phyloP scores from a whole-genome alignment of 37 sponge, comb jelly and placozoan genomes.

The Hormiphora californensis region DNA sequence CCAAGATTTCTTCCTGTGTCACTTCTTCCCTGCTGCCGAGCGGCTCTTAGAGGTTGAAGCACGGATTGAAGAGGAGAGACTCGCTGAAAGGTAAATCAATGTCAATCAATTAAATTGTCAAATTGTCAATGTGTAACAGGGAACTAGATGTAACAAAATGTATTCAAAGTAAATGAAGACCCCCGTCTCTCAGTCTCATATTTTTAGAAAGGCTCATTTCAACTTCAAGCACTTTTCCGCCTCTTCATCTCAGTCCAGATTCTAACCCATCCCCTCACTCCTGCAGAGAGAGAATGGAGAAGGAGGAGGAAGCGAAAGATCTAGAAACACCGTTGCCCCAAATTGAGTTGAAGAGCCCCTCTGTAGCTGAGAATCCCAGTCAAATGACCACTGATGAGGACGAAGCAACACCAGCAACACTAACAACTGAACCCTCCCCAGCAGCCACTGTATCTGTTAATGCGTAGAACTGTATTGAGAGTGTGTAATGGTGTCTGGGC shows the following conservation, averaged over 20 bases:
- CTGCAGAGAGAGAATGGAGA: constrained; percentile 25
- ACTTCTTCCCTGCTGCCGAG: constrained; percentile 45
- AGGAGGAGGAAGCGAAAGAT: neutral
- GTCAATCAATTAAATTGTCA: neutral
- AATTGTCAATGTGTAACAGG: neutral
- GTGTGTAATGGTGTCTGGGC: too few species aligned
- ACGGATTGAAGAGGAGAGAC: neutral
- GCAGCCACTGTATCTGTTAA: too few species aligned
- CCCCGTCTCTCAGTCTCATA: too few species aligned
- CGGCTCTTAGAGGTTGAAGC: constrained; percentile 2
- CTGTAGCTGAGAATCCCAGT: neutral
- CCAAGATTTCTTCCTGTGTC: constrained; percentile 38
- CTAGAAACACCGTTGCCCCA: neutral
- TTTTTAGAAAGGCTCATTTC: too few species aligned
- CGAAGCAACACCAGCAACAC: too few species aligned
- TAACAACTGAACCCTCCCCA: too few species aligned
- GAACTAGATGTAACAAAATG: neutral
- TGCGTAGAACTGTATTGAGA: too few species aligned
- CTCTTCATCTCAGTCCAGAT: too few species aligned
- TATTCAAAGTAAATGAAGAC: too few species aligned
- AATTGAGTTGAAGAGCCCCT: neutral
- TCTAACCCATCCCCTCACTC: too few species aligned
- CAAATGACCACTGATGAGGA: neutral
- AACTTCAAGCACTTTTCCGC: too few species aligned
- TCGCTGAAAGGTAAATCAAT: neutral